These are phyloP conservation scores for Muscicapa striata DNA, from an alignment of 2,797 vertebrate genomes.

Conservation along the genomic window DNA sequence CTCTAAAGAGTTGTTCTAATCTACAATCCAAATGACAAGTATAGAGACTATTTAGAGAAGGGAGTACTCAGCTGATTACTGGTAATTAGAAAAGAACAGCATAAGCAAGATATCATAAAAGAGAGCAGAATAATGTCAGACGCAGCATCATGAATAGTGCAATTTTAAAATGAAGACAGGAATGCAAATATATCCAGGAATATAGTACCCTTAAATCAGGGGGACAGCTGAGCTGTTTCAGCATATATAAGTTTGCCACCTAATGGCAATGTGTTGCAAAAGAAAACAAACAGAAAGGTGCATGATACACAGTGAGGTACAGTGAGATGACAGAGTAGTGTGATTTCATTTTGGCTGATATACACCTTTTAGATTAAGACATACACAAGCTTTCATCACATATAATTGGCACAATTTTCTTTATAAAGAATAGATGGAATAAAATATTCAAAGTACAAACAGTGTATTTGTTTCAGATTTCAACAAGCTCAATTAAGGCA, in stretches of 20 bases:
- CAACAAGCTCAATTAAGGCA: conserved; percentile 86
- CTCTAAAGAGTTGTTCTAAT: background rate
- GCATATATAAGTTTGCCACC: conserved; percentile 19
- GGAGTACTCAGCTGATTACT: background rate
- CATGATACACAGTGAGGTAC: conserved; percentile 10
- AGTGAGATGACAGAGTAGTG: conserved; percentile 36
- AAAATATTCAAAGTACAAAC: conserved; percentile 66
- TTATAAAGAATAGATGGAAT: conserved; percentile 47
- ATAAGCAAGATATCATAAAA: background rate
- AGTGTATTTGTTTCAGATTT: conserved; percentile 80
- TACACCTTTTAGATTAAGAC: conserved; percentile 19
- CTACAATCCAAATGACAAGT: background rate
- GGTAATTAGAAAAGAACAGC: background rate
- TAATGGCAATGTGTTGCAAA: background rate
- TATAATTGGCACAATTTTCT: conserved; percentile 70
- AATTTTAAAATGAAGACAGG: background rate
- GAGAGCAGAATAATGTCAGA: background rate
- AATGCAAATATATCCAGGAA: background rate
- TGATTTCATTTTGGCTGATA: conserved; percentile 14
- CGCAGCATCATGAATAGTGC: background rate
- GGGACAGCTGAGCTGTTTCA: background rate
- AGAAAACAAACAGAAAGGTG: conserved; percentile 17
- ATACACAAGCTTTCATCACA: conserved; percentile 74
- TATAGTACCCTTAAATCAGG: background rate
- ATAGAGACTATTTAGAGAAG: background rate